Evolutionary conservation across 2,888 invertebrate species (phyloP).

Genomic region (Hoplodrina ambigua): DNA sequence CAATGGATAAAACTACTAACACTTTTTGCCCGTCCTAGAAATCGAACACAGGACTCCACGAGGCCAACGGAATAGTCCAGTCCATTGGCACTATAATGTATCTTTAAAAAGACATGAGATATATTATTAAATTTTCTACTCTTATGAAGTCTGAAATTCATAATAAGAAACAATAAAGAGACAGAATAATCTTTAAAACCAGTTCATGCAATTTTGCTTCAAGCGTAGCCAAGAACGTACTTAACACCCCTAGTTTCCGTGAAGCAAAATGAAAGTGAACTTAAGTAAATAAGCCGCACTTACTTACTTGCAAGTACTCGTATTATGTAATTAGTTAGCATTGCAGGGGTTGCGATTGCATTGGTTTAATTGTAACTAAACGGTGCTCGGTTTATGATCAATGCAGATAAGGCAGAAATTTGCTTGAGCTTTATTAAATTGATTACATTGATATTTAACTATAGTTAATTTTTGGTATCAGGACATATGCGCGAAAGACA

Average conservation of each 20-base stretch:
- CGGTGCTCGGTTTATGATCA: background rate
- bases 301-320: slow-evolving; percentile 6
- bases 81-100: no score
- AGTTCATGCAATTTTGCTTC: slow-evolving; percentile 13
- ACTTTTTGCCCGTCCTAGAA: no score
- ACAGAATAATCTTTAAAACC: slow-evolving; percentile 6
- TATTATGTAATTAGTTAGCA: slow-evolving; percentile 26
- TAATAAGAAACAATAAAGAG: slow-evolving; percentile 1
- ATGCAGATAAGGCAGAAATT: no score
- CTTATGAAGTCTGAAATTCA: background rate
- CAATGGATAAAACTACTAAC: no score
- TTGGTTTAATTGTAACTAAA: slow-evolving; percentile 5
- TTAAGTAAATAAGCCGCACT: slow-evolving; percentile 45
- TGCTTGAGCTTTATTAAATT: no score
- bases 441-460: no score
- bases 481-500: no score
- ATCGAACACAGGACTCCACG: no score
- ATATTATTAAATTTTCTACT: no score
- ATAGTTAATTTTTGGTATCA: no score
- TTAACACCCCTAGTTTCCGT: slow-evolving; percentile 22
- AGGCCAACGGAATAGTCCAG: no score
- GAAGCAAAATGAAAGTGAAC: slow-evolving; percentile 35
- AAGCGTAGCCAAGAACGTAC: slow-evolving; percentile 22
- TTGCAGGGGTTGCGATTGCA: background rate
- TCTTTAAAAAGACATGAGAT: no score